These are phyloP conservation scores for Pseudachorutes palmiensis DNA, from an alignment of 1,140 invertebrate genomes.

Conservation along the genomic window DNA sequence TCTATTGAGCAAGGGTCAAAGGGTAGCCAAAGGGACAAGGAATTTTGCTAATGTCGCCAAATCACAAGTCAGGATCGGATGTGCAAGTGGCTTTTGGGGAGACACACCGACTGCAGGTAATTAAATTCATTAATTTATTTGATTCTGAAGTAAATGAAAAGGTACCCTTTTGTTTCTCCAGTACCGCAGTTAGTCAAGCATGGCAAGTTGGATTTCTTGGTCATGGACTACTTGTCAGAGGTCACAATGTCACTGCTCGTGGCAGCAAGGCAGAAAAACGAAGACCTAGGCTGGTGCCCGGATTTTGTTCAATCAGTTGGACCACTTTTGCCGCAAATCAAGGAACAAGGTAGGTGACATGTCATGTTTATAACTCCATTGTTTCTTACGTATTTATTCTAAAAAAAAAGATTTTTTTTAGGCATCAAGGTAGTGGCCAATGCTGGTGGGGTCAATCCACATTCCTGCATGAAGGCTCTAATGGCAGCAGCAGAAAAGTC, in stretches of 20 bases:
- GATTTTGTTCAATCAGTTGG: constrained; percentile 48
- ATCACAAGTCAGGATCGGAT: constrained; percentile 45
- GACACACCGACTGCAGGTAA: constrained; percentile 48
- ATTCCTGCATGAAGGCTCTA: constrained; percentile 46
- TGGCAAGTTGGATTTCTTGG: constrained; percentile 47
- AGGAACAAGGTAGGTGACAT: constrained; percentile 46
- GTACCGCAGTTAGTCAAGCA: constrained; percentile 47
- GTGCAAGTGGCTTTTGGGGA: constrained; percentile 52
- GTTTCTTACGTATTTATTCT: constrained; percentile 9
- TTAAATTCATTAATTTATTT: too few species aligned
- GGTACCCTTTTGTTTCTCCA: too few species aligned
- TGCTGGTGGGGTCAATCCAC: constrained; percentile 51
- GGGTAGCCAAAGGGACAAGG: background rate
- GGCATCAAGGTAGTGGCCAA: constrained; percentile 49
- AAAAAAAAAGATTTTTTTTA: constrained; percentile 29
- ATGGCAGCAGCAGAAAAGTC: constrained; percentile 42
- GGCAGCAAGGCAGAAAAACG: constrained; percentile 45
- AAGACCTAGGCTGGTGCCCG: constrained; percentile 48
- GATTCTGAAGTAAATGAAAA: too few species aligned
- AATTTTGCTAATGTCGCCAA: background rate
- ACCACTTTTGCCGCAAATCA: constrained; percentile 47
- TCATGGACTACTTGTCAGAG: constrained; percentile 52
- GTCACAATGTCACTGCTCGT: constrained; percentile 52
- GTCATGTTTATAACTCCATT: background rate
- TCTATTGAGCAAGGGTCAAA: too few species aligned